Evolutionary conservation across 2,113 vertebrate genomes (phyloP), one percentile per base, ranked within the genome.

Genomic region (Gadus macrocephalus): DNA sequence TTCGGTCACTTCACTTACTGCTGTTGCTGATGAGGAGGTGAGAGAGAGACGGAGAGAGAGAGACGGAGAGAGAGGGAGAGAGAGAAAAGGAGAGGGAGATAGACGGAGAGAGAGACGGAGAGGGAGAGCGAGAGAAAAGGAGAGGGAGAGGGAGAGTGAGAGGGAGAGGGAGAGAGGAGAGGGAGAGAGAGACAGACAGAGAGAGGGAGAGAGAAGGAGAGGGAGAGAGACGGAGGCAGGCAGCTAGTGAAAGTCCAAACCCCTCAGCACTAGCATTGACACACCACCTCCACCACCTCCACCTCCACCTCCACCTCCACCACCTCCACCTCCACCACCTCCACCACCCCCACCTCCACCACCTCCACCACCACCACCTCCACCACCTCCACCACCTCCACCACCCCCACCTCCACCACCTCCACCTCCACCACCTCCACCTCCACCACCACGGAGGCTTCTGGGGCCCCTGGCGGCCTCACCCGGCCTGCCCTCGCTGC

Each of bases 161-260:
- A 6, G 19, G 9, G 20, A 3, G 5, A 17, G 55, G 53, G 80
- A 91, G 42, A 5, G 6, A 14, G 93, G 2, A 2, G 42, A 49
- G 42, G 2, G 42, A 12, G 60, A 62, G 22, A 25, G 22, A 25
- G 22, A 25, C n/a, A n/a, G n/a, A n/a, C n/a, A n/a, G n/a, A n/a
- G n/a, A n/a, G n/a, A n/a, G n/a, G n/a, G n/a, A n/a, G n/a, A n/a
- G n/a, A n/a, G n/a, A n/a, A n/a, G n/a, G n/a, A n/a, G 38, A 42
- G 38, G 11, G 38, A 11, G 59, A 61, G n/a, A 61, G 5, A 20
- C 11, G 19, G 19, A 22, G 20, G 15, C 17, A 17, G 55, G 53
- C 81, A 91, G 42, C 42, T 49, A 14, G 93, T 81, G 86, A 93
- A 93, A 94, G 91, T 91, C 81, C 87, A 89, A 82, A 83, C 83